phyloP scores from a whole-genome alignment of 2,888 invertebrate species.

The Achlya flavicornis region DNA sequence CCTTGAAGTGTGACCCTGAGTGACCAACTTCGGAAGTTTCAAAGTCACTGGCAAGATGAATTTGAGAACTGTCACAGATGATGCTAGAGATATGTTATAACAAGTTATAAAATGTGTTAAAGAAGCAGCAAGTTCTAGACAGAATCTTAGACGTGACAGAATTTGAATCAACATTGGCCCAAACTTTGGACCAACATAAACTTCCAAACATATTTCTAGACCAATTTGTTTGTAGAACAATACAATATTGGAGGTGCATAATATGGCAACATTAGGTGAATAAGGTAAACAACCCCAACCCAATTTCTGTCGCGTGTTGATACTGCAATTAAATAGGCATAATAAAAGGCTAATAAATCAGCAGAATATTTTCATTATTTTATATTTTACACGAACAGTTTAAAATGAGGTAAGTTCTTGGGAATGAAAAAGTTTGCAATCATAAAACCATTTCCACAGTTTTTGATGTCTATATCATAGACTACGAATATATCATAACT shows the following conservation, averaged over 20 bases:
- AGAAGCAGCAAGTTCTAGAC: neutral
- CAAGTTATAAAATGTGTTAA: neutral
- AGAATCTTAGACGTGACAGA: neutral
- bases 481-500: too few species aligned
- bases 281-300: neutral
- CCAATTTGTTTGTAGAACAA: too few species aligned
- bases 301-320: neutral
- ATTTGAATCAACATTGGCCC: too few species aligned
- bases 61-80: neutral
- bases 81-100: neutral
- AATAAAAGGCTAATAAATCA: neutral
- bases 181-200: too few species aligned
- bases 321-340: neutral
- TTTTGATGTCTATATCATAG: too few species aligned
- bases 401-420: neutral
- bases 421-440: neutral
- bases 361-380: neutral
- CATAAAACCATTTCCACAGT: too few species aligned
- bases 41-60: neutral
- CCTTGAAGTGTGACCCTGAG: neutral
- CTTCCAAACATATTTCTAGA: too few species aligned
- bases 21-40: neutral
- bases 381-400: neutral
- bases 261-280: neutral
- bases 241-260: neutral